Percentiles rank a stretch among this genome's conserved stretches.
Conservation (phyloP, 2,113 vertebrate genomes). For the Acanthisitta chloris region DNA sequence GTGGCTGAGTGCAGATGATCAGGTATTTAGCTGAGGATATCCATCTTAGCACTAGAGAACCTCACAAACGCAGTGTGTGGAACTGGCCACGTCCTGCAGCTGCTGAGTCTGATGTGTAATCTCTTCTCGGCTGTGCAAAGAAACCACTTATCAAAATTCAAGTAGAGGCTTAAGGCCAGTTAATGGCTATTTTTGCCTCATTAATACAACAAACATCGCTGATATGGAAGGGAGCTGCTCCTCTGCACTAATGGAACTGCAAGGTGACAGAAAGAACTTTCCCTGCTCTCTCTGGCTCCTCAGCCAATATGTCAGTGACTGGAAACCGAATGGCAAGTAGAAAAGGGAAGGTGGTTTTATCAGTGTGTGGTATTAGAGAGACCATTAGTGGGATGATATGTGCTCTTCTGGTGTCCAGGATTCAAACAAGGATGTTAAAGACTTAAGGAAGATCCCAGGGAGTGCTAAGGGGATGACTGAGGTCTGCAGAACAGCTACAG, state of each 20-base stretch:
- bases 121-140: conserved; percentile 2
- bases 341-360: not conserved
- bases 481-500: not conserved
- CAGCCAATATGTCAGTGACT: not conserved
- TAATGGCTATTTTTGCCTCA: conserved; percentile 61
- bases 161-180: conserved; percentile 40
- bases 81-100: not conserved
- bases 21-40: not conserved
- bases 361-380: not conserved
- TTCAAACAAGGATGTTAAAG: not conserved
- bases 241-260: not conserved
- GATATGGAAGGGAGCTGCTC: conserved; percentile 20
- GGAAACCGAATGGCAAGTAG: not conserved
- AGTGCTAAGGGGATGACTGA: accelerated
- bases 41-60: not conserved
- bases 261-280: not conserved
- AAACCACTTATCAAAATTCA: conserved; percentile 49
- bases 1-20: not conserved
- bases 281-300: not conserved
- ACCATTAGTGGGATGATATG: not conserved
- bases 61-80: not conserved
- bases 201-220: conserved; percentile 57
- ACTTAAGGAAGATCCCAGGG: not conserved
- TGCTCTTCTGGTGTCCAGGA: not conserved
- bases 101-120: not conserved